A percentile compares a stretch with the other conserved stretches of the same genome.
These are phyloP conservation scores for Neostethus bicornis DNA, from an alignment of 2,797 vertebrate species.

Conservation along the genomic window DNA sequence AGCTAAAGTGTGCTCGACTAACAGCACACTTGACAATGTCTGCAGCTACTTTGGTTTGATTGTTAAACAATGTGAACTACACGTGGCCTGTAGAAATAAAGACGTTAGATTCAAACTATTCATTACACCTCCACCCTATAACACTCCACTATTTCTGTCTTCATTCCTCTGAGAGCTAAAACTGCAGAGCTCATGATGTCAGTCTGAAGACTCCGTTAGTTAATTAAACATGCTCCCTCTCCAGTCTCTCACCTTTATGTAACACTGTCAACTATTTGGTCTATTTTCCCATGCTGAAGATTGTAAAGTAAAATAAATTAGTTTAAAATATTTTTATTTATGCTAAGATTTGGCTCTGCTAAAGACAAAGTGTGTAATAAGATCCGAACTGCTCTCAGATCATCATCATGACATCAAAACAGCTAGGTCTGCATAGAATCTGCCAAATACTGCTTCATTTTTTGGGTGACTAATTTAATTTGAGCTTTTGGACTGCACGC, in stretches of 20 bases:
- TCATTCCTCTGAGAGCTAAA: neutral
- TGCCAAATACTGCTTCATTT: constrained; percentile 45
- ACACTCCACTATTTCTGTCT: neutral
- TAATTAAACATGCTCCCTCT: constrained; percentile 16
- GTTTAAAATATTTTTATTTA: constrained; percentile 22
- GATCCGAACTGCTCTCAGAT: neutral
- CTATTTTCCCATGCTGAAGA: constrained; percentile 7
- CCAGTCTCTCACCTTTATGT: constrained; percentile 24
- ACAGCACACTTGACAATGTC: neutral
- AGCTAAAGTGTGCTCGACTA: neutral
- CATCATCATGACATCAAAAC: constrained; percentile 15
- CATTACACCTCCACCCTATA: neutral
- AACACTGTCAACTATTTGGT: constrained; percentile 7
- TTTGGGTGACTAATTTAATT: constrained; percentile 54
- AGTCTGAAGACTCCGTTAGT: constrained; percentile 2
- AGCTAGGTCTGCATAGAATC: constrained; percentile 25
- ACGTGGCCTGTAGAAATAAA: neutral
- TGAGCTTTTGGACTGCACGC: constrained; percentile 31
- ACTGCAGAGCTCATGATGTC: constrained; percentile 2
- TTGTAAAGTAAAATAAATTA: neutral
- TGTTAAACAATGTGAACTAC: neutral
- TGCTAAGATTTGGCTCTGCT: constrained; percentile 15
- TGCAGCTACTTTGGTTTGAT: neutral
- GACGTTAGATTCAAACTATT: neutral
- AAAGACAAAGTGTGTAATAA: constrained; percentile 18